Percentiles rank a stretch among this genome's conserved stretches.
These are phyloP conservation scores for Papilio gigon DNA, from an alignment of 2,888 invertebrate genomes.

Conservation along the genomic window DNA sequence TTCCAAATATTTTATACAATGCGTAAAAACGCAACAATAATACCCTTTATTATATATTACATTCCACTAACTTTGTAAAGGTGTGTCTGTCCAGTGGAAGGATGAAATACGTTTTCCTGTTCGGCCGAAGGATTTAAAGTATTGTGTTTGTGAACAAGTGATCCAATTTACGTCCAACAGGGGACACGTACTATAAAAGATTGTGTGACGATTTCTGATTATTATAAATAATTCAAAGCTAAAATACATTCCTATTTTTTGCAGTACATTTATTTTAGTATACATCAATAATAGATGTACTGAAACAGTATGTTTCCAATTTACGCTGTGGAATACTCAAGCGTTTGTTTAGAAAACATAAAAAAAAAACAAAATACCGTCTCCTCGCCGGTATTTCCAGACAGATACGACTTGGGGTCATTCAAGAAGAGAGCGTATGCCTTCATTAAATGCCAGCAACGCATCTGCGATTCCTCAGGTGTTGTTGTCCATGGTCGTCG, in stretches of 20 bases:
- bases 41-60: not conserved
- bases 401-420: too few relatives aligned
- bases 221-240: not conserved
- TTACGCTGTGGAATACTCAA: too few relatives aligned
- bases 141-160: conserved; percentile 11
- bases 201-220: not conserved
- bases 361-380: too few relatives aligned
- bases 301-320: too few relatives aligned
- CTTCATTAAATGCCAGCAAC: too few relatives aligned
- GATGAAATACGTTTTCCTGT: not conserved
- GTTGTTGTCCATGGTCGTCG: too few relatives aligned
- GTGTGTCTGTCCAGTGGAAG: not conserved
- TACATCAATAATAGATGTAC: too few relatives aligned
- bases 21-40: not conserved
- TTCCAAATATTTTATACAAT: not conserved
- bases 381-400: too few relatives aligned
- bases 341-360: too few relatives aligned
- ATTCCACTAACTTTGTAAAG: not conserved
- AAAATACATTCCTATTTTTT: not conserved
- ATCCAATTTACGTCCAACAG: not conserved
- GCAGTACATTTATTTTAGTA: too few relatives aligned
- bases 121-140: not conserved
- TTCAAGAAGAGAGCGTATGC: too few relatives aligned
- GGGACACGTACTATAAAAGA: not conserved
- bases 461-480: too few relatives aligned